phyloP scores from a whole-genome alignment of 2,888 invertebrate genomes.

The Fissipunctia ypsillon region DNA sequence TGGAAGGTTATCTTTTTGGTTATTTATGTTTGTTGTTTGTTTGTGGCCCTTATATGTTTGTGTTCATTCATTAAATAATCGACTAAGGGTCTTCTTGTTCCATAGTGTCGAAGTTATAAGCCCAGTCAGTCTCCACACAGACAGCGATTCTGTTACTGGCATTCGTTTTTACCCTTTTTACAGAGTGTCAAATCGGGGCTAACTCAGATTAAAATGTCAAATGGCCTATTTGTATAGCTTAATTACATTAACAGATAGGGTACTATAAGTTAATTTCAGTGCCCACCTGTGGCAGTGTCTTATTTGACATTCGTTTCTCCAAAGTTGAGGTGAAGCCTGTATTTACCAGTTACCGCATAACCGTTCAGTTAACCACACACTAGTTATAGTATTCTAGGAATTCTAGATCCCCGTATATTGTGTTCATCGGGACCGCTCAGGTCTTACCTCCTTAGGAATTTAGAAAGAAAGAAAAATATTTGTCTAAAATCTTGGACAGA shows the following conservation, averaged over 20 bases:
- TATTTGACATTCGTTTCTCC: neutral
- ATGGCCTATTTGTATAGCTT: neutral
- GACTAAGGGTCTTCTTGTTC: too few relatives aligned
- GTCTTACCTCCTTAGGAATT: too few relatives aligned
- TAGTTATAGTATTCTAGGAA: neutral
- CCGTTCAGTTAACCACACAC: conserved; percentile 6
- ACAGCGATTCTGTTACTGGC: neutral
- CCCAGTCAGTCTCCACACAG: neutral
- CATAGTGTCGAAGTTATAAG: too few relatives aligned
- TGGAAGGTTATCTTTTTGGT: neutral
- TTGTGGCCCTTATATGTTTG: too few relatives aligned
- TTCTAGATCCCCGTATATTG: neutral
- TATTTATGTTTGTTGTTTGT: neutral
- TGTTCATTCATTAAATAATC: too few relatives aligned
- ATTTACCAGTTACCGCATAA: conserved; percentile 15
- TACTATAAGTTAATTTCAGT: neutral
- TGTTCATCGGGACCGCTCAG: too few relatives aligned
- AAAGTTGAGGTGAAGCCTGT: conserved; percentile 11
- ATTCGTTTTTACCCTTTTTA: neutral
- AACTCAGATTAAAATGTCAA: neutral
- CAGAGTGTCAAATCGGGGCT: neutral
- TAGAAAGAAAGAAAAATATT: too few relatives aligned
- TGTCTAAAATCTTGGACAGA: too few relatives aligned
- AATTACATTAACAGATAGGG: neutral
- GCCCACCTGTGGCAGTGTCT: neutral